Conservation (phyloP, 2,797 vertebrate species). For the Chaetodon trifasciatus region DNA sequence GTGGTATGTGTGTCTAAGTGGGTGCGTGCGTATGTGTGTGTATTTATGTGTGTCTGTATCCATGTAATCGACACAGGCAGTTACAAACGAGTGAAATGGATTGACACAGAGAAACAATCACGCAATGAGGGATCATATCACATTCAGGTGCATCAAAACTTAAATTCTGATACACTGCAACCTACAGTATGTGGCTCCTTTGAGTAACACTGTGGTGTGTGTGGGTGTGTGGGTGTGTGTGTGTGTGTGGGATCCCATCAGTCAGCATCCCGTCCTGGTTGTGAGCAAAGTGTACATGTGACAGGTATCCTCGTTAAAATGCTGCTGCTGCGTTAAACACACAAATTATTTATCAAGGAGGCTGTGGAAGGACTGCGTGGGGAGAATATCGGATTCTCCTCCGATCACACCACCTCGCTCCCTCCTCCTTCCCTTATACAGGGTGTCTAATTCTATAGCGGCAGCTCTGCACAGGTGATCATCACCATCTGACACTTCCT, state of each 20-base stretch:
- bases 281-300: conserved; percentile 62
- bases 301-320: conserved; percentile 81
- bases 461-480: conserved; percentile 55
- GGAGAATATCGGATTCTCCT: conserved; percentile 80
- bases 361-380: conserved; percentile 73
- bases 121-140: not conserved
- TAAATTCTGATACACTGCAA: conserved; percentile 4
- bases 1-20: conserved; percentile 19
- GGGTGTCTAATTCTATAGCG: conserved; percentile 60
- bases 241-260: conserved; percentile 33
- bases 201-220: conserved; percentile 12
- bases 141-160: not conserved
- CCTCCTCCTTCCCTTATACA: conserved; percentile 40
- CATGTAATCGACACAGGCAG: conserved; percentile 8
- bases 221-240: conserved; percentile 12
- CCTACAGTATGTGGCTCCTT: conserved; percentile 12
- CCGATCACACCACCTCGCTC: conserved; percentile 42
- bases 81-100: conserved; percentile 8
- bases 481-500: conserved; percentile 50
- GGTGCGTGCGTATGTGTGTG: conserved; percentile 6
- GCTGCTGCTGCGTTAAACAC: conserved; percentile 72
- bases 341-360: conserved; percentile 85
- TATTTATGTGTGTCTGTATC: conserved; percentile 12
- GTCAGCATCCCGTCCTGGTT: conserved; percentile 42
- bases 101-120: conserved; percentile 8